Base-by-base conservation (phyloP, 2,888 invertebrate species). In the Parochlus steinenii region DNA sequence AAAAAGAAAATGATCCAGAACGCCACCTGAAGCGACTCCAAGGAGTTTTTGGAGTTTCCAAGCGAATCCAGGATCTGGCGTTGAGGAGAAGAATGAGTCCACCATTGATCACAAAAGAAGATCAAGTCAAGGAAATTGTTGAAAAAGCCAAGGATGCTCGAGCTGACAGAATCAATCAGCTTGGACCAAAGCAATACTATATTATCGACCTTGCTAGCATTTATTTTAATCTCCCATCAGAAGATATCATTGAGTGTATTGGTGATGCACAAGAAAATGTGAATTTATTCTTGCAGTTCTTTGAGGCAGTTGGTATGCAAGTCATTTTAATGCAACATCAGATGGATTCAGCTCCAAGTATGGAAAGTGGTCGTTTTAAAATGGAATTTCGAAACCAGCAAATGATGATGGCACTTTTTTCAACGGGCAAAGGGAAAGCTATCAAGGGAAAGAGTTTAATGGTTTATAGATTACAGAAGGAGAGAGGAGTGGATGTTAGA, bases 311-410 rank as follows among this genome's bases (percentile, higher is more conserved):
- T 15, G 74, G 74, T 2, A 60, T 63, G 37, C 62, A 62, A 42
- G 69, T 72, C 30, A 51, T 78, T 31, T 59, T 78, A 37, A 63
- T 83, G 40, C 73, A 70, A 50, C 73, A 74, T 55, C 76, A 77
- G 44, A 52, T 68, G 15, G 64, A 74, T 46, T 64, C 67, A 24
- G 70, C 73, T 2, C 71, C 76, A 33, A 65, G 71, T 42, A 56
- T 73, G 52, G 75, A 76, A 31, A 75, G 76, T 35, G 76, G 76
- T 18, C 58, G 76, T 37, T 67, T 61, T 52, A 55, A 62, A 35
- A 58, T 62, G 3, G 56, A 61, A 8, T 39, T 47, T 4, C 39
- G 47, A 35, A 53, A 55, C 40, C 41, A 48, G 4, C 43, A 46
- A 34, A 59, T 71, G 43, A 63, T 64, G 42, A 64, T 76, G 33